Conservation (phyloP, 2,113 vertebrate species). For the Pelodiscus sinensis region DNA sequence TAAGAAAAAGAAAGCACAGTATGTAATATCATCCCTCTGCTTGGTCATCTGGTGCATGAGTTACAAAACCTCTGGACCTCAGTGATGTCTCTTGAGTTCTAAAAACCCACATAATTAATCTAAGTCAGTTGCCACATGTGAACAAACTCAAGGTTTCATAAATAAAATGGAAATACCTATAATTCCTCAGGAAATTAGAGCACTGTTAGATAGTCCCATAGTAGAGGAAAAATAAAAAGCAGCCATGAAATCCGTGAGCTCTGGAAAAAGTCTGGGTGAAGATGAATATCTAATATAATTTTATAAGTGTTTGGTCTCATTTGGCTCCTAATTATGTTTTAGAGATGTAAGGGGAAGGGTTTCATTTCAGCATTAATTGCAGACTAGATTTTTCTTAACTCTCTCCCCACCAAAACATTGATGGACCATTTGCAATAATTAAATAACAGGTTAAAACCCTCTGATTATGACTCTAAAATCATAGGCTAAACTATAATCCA, state of each 20-base stretch:
- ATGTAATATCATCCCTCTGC: not conserved
- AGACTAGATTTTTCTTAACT: conserved; percentile 47
- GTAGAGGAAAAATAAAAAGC: conserved; percentile 58
- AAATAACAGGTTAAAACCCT: conserved; percentile 55
- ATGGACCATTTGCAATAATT: conserved; percentile 66
- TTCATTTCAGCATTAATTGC: conserved; percentile 58
- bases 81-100: not conserved
- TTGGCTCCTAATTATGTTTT: conserved; percentile 42
- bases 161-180: conserved; percentile 58
- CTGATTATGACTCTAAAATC: conserved; percentile 56
- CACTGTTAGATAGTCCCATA: conserved; percentile 46
- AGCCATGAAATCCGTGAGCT: conserved; percentile 48
- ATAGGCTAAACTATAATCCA: conserved; percentile 52
- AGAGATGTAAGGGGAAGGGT: conserved; percentile 16
- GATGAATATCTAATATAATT: conserved; percentile 69
- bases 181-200: conserved; percentile 59
- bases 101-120: conserved; percentile 28
- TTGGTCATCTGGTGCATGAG: conserved; percentile 7
- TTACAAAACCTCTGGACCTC: not conserved
- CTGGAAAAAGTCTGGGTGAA: conserved; percentile 62
- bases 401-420: conserved; percentile 47
- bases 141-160: conserved; percentile 42
- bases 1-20: conserved; percentile 5
- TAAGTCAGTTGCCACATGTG: conserved; percentile 38
- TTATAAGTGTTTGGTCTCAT: conserved; percentile 47